phyloP scores from a whole-genome alignment of 2,797 vertebrate species.

The Arnoldichthys spilopterus region DNA sequence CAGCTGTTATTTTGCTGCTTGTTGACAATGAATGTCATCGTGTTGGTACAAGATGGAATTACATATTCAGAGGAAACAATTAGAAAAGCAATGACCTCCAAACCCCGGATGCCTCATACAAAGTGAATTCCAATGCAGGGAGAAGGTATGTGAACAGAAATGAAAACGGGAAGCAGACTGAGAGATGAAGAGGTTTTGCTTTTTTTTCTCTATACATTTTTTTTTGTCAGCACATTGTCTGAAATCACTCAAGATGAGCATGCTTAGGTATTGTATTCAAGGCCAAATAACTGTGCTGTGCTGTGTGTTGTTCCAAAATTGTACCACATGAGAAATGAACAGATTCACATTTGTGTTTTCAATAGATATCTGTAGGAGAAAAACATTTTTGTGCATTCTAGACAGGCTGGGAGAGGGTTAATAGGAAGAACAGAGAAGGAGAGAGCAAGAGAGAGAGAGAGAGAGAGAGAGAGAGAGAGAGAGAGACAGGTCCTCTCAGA shows the following conservation, averaged over 20 bases:
- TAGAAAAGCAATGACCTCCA: conserved; percentile 24
- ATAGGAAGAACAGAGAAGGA: conserved; percentile 25
- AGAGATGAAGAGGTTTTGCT: not conserved
- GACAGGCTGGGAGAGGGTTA: conserved; percentile 6
- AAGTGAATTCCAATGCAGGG: conserved; percentile 12
- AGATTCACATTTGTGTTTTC: conserved; percentile 29
- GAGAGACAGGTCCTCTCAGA: conserved; percentile 50
- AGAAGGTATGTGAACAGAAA: conserved; percentile 18
- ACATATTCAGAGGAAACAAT: conserved; percentile 15
- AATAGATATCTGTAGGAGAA: conserved; percentile 14
- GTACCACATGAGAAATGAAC: conserved; percentile 26
- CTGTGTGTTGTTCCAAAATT: conserved; percentile 39
- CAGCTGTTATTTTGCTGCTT: not conserved
- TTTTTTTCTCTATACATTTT: conserved; percentile 5
- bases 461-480: conserved; percentile 47
- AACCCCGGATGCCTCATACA: conserved; percentile 12
- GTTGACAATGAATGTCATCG: conserved; percentile 5
- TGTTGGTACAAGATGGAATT: not conserved
- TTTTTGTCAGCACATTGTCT: conserved; percentile 10
- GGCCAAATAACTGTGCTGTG: conserved; percentile 30
- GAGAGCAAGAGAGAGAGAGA: conserved; percentile 43
- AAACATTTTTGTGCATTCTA: conserved; percentile 33
- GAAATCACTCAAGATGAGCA: conserved; percentile 33
- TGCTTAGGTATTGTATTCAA: conserved; percentile 44
- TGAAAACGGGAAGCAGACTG: conserved; percentile 2